A percentile compares a stretch with the other conserved stretches of the same genome.
Conservation (phyloP, 1,140 invertebrate species). For the Berghia stephanieae region DNA sequence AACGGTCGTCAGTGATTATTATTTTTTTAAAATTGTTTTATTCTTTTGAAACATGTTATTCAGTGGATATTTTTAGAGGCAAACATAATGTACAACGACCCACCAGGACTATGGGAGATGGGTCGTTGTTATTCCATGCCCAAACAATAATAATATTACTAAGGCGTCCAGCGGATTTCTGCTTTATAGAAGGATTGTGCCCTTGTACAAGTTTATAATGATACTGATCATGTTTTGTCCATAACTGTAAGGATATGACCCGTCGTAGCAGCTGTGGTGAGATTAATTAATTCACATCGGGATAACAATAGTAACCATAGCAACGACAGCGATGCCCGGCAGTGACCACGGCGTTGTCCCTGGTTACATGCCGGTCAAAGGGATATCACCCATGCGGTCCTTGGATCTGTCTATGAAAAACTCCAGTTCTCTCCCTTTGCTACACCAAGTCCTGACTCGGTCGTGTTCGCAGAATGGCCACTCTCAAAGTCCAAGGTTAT, state of each 20-base stretch:
- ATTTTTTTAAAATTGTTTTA: too few species aligned
- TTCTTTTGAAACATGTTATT: too few species aligned
- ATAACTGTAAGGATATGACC: background rate
- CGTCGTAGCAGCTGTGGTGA: background rate
- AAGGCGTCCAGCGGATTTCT: too few species aligned
- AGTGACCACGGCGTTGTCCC: slow-evolving; percentile 1
- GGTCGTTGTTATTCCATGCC: too few species aligned
- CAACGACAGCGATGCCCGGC: background rate
- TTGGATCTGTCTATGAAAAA: slow-evolving; percentile 30
- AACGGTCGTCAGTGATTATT: too few species aligned
- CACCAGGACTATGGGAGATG: too few species aligned
- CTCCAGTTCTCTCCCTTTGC: slow-evolving; percentile 27
- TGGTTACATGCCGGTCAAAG: background rate
- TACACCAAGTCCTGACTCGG: slow-evolving; percentile 30
- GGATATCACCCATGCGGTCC: slow-evolving; percentile 5
- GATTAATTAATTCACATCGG: background rate
- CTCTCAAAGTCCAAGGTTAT: background rate
- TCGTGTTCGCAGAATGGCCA: background rate
- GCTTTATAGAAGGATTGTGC: too few species aligned
- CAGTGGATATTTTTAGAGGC: too few species aligned
- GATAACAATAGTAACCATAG: background rate
- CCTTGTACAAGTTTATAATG: too few species aligned
- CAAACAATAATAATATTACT: background rate
- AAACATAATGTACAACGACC: too few species aligned
- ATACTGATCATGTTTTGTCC: background rate